Evolutionary conservation across 2,797 vertebrate species (phyloP).

Genomic region (Liparis tanakae): DNA sequence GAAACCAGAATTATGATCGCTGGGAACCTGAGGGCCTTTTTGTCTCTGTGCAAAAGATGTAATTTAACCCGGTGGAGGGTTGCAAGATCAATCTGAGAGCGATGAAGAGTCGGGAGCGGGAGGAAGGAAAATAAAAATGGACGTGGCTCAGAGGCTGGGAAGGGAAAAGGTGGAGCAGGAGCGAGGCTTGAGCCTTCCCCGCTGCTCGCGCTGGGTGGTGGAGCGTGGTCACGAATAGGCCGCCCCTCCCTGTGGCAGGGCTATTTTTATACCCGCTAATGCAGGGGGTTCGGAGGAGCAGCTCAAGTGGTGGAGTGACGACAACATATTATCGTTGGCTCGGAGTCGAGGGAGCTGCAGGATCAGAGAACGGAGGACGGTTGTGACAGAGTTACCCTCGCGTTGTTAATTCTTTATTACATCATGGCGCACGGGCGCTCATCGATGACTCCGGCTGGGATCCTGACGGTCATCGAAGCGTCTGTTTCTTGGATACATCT

Average conservation of each 20-base stretch:
- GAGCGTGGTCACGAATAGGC: conserved; percentile 69
- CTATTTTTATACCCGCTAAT: conserved; percentile 74
- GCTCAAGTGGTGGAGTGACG: conserved; percentile 51
- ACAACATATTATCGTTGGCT: conserved; percentile 70
- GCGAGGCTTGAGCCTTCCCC: conserved; percentile 54
- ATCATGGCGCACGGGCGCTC: conserved; percentile 26
- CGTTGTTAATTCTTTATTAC: conserved; percentile 38
- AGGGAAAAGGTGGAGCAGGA: conserved; percentile 63
- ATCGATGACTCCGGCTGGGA: conserved; percentile 18
- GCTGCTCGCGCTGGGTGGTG: conserved; percentile 66
- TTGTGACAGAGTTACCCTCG: conserved; percentile 38
- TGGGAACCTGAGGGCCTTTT: conserved; percentile 65
- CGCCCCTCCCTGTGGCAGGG: conserved; percentile 39
- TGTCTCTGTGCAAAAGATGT: conserved; percentile 71
- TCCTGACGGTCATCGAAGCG: neutral
- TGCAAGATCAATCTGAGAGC: conserved; percentile 70
- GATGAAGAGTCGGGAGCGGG: conserved; percentile 45
- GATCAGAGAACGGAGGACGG: conserved; percentile 42
- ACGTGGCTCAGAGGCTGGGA: conserved; percentile 40
- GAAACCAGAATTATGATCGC: conserved; percentile 78
- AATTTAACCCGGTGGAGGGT: conserved; percentile 76
- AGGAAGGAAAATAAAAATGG: conserved; percentile 15
- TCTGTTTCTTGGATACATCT: conserved; percentile 7
- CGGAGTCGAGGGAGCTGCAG: conserved; percentile 32
- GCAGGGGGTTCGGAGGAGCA: conserved; percentile 46